These are phyloP conservation scores for Ascaphus truei DNA, from an alignment of 2,113 vertebrate species.

Conservation along the genomic window DNA sequence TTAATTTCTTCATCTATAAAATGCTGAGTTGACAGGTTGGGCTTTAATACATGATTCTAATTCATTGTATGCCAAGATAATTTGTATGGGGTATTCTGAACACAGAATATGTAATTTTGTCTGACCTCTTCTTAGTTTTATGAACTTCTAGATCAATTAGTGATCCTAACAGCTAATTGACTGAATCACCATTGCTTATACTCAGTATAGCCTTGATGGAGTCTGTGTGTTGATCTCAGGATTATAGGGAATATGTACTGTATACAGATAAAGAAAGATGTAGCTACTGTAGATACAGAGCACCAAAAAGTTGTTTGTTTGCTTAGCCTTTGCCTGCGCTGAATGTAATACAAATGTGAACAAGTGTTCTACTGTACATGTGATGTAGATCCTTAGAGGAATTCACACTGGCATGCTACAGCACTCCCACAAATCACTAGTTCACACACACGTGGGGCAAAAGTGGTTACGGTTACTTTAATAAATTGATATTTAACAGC, in stretches of 20 bases:
- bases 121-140: conserved; percentile 35
- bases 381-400: too few species aligned
- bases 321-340: neutral
- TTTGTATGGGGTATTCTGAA: conserved; percentile 19
- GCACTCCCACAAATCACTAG: too few species aligned
- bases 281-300: neutral
- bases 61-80: conserved; percentile 29
- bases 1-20: conserved; percentile 34
- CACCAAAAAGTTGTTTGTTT: neutral
- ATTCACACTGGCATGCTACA: too few species aligned
- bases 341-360: too few species aligned
- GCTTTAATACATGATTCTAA: conserved; percentile 24
- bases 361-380: too few species aligned
- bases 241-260: neutral
- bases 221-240: neutral
- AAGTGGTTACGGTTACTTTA: too few species aligned
- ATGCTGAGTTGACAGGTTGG: conserved; percentile 11
- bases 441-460: too few species aligned
- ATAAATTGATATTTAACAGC: too few species aligned
- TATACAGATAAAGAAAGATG: neutral
- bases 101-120: conserved; percentile 23
- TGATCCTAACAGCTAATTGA: conserved; percentile 35
- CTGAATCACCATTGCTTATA: neutral
- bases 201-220: too few species aligned
- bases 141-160: conserved; percentile 26